Evolutionary conservation across 1,140 invertebrate species (phyloP), one percentile per base, ranked within the genome.

Genomic region (Lanistes nyassanus): DNA sequence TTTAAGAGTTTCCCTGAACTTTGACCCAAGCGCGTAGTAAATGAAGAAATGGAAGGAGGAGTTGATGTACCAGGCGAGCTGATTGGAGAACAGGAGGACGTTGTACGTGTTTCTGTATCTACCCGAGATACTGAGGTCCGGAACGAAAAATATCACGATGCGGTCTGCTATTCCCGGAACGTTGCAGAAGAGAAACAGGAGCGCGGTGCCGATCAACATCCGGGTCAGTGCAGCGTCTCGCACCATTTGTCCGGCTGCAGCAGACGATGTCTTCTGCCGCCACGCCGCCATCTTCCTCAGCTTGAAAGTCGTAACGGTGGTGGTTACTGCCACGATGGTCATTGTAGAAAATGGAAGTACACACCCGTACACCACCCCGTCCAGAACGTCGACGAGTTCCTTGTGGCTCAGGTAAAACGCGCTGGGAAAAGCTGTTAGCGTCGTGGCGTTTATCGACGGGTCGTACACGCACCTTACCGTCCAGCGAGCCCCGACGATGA

Each of bases 21-120:
- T 68, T 5, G 55, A 60, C 1, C 70, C 70, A 34, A 72, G 6
- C 23, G 31, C n/a, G 55, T 42, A 72, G 56, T 72, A 72, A 56
- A 72, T 60, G 36, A 72, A 72, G 56, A 72, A 72, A 23, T 72
- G 56, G 55, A 60, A 60, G 34, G 55, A 26, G 9, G 70, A 31
- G 37, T 72, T 72, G 3, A 72, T 42, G 70, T 60, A 39, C n/a
- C 26, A 42, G 4, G 39, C 29, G 19, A 68, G 23, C 39, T 42
- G 34, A 13, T 39, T n/a, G 7, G 26, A n/a, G 37, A 36, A 39
- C 16, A 39, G n/a, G 0, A 39, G 2, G n/a, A 68, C 9, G 29
- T 39, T 7, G 37, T 36, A 68, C 34, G 42, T 23, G 39, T 68
- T 68, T n/a, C 39, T 29, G 34, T n/a, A 42, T 9, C 39, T 36